Conservation (phyloP, 2,888 invertebrate species). For the Actias luna region DNA sequence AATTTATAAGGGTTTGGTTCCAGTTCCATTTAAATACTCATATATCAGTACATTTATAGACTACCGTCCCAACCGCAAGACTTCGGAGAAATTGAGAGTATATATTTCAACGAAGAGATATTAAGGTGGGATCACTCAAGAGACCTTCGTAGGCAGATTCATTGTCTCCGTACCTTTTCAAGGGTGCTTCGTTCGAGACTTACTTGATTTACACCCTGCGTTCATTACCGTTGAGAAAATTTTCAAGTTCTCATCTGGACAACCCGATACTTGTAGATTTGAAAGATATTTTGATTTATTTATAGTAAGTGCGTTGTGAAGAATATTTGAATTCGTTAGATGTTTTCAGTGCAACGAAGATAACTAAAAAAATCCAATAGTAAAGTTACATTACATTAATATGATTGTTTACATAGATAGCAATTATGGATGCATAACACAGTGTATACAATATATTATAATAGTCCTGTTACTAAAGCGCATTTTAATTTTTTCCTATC, state of each 20-base stretch:
- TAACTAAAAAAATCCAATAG: neutral
- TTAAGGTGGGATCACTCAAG: slow-evolving; percentile 20
- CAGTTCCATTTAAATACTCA: neutral
- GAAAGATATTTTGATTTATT: slow-evolving; percentile 10
- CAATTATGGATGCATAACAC: too few species aligned
- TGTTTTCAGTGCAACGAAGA: neutral
- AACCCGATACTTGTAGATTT: slow-evolving; percentile 1
- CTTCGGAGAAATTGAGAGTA: neutral
- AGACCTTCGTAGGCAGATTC: slow-evolving; percentile 21
- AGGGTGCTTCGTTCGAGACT: slow-evolving; percentile 11
- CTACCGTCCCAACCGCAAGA: neutral
- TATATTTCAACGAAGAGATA: slow-evolving; percentile 6
- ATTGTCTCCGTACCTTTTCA: slow-evolving; percentile 18
- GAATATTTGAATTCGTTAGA: neutral
- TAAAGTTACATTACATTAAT: neutral
- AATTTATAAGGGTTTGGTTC: too few species aligned
- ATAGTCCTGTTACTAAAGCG: too few species aligned
- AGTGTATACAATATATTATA: too few species aligned
- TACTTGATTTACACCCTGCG: slow-evolving; percentile 14
- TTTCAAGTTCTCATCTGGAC: slow-evolving; percentile 7
- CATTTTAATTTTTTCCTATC: too few species aligned
- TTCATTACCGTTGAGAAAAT: slow-evolving; percentile 13
- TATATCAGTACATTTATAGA: neutral
- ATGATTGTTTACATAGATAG: too few species aligned
- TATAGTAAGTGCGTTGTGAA: neutral